Evolutionary conservation across 2,797 vertebrate genomes (phyloP).

Genomic region (Pseudochaenichthys georgianus): DNA sequence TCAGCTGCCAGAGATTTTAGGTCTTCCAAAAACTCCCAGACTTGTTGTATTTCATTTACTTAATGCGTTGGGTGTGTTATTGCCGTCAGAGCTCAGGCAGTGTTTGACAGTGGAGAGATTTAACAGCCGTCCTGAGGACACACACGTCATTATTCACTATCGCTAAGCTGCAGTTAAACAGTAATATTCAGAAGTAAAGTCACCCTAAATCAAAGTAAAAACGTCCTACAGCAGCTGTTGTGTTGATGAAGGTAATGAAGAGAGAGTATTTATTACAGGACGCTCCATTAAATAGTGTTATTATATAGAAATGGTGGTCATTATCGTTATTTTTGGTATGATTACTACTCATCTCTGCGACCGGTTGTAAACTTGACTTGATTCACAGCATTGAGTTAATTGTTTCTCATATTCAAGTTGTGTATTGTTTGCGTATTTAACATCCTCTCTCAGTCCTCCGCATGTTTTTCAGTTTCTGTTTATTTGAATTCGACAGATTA

Average conservation of each 20-base stretch:
- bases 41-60: conserved; percentile 17
- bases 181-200: conserved; percentile 24
- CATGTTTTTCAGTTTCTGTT: not conserved
- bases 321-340: not conserved
- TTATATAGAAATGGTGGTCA: not conserved
- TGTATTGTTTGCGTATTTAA: conserved; percentile 10
- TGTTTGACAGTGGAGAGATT: conserved; percentile 40
- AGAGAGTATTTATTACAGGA: not conserved
- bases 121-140: conserved; percentile 45
- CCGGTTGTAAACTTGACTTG: not conserved
- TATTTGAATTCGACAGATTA: not conserved
- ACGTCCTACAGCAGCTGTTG: conserved; percentile 16
- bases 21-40: conserved; percentile 13
- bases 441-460: not conserved
- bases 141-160: conserved; percentile 47
- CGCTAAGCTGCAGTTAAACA: conserved; percentile 37
- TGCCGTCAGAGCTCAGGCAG: conserved; percentile 30
- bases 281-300: not conserved
- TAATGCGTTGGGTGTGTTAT: conserved; percentile 12
- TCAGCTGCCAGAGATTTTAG: conserved; percentile 14
- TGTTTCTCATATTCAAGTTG: not conserved
- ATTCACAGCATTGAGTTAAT: not conserved
- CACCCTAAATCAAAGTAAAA: conserved; percentile 27
- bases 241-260: conserved; percentile 2
- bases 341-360: not conserved